Percentiles rank a stretch among this genome's conserved stretches.
phyloP scores from a whole-genome alignment of 2,113 vertebrate species.

The Channa argus region DNA sequence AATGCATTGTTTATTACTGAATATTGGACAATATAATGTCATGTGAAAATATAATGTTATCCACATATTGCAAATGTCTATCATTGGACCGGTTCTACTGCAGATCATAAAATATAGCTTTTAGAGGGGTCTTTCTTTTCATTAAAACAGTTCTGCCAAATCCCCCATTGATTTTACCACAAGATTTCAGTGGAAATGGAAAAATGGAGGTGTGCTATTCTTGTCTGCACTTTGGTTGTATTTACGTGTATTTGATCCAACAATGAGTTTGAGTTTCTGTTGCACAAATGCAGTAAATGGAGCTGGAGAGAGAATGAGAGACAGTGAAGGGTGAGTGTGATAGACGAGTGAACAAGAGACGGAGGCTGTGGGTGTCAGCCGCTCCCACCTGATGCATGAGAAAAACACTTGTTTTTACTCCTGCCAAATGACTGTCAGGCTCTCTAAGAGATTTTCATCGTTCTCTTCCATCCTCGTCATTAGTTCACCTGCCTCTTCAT shows the following conservation, averaged over 20 bases:
- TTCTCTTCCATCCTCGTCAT: conserved; percentile 67
- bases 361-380: conserved; percentile 62
- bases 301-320: conserved; percentile 44
- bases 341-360: conserved; percentile 27
- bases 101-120: too few species aligned
- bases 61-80: too few species aligned
- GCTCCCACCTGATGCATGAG: conserved; percentile 64
- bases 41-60: too few species aligned
- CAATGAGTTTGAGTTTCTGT: conserved; percentile 51
- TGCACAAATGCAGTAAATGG: conserved; percentile 56
- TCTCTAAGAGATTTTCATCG: conserved; percentile 62
- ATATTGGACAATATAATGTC: too few species aligned
- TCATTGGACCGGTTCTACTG: too few species aligned
- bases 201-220: conserved; percentile 4
- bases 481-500: conserved; percentile 79
- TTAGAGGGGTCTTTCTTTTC: too few species aligned
- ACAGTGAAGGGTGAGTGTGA: conserved; percentile 17
- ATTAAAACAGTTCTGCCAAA: too few species aligned
- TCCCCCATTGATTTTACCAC: not conserved
- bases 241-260: conserved; percentile 61
- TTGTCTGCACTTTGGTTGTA: conserved; percentile 30
- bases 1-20: too few species aligned
- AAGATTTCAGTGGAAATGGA: conserved; percentile 10
- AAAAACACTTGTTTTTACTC: conserved; percentile 68
- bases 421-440: conserved; percentile 66